Evolutionary conservation across 2,888 invertebrate species (phyloP).

Genomic region (Apamea monoglypha): DNA sequence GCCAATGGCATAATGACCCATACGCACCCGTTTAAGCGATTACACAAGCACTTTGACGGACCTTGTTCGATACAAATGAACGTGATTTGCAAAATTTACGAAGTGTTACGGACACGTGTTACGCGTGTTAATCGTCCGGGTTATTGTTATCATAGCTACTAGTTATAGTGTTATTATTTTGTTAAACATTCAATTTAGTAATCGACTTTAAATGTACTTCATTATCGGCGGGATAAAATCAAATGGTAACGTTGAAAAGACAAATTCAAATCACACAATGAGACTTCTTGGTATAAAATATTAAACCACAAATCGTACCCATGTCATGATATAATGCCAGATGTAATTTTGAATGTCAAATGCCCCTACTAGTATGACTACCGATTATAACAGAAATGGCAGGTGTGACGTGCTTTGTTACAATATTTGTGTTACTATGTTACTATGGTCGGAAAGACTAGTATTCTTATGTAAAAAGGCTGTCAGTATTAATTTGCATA

Average conservation of each 20-base stretch:
- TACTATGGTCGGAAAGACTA: slow-evolving; percentile 10
- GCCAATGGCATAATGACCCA: slow-evolving; percentile 67
- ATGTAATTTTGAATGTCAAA: slow-evolving; percentile 46
- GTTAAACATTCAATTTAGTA: slow-evolving; percentile 33
- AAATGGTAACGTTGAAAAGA: not conserved
- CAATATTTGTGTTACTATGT: slow-evolving; percentile 21
- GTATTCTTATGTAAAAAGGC: slow-evolving; percentile 36
- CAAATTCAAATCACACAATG: not conserved
- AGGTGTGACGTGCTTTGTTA: slow-evolving; percentile 17
- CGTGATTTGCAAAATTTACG: slow-evolving; percentile 71
- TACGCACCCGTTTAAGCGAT: slow-evolving; percentile 68
- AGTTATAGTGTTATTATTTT: slow-evolving; percentile 51
- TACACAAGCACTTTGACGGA: slow-evolving; percentile 70
- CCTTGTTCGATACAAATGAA: slow-evolving; percentile 71
- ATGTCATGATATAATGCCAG: slow-evolving; percentile 23
- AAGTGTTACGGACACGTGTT: slow-evolving; percentile 59
- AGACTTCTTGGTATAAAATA: slow-evolving; percentile 19
- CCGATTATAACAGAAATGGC: slow-evolving; percentile 26
- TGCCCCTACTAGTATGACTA: slow-evolving; percentile 5
- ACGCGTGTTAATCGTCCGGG: slow-evolving; percentile 57
- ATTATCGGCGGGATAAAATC: not conserved
- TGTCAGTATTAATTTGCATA: slow-evolving; percentile 59
- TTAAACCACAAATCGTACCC: slow-evolving; percentile 22
- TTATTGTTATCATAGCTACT: slow-evolving; percentile 62
- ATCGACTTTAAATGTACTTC: slow-evolving; percentile 2